Conservation (phyloP, 2,888 invertebrate species). For the Andrena haemorrhoa region DNA sequence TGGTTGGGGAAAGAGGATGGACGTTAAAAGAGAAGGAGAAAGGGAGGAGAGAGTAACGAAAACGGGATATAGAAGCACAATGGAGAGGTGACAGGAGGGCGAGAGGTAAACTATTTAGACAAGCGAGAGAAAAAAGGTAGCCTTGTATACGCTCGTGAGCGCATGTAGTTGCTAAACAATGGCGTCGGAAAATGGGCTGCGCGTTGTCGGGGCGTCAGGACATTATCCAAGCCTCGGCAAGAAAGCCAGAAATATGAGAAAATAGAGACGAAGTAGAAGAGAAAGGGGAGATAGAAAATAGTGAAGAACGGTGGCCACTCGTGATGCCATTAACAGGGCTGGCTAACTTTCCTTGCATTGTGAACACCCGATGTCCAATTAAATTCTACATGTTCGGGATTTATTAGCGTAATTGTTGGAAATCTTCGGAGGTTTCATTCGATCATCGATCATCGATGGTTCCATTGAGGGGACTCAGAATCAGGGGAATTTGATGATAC, state of each 20-base stretch:
- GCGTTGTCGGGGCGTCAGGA: conserved; percentile 49
- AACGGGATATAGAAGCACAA: conserved; percentile 28
- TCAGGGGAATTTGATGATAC: no score
- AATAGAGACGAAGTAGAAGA: background rate
- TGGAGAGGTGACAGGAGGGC: conserved; percentile 7
- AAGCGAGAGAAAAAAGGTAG: conserved; percentile 48
- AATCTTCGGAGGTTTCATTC: no score
- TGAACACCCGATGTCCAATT: no score
- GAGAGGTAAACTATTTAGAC: conserved; percentile 6
- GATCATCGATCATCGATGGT: no score
- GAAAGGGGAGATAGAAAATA: conserved; percentile 31
- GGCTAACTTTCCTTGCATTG: background rate
- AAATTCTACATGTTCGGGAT: no score
- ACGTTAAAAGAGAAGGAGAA: background rate
- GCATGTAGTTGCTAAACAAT: conserved; percentile 65
- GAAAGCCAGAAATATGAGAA: background rate
- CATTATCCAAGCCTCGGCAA: background rate
- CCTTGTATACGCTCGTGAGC: conserved; percentile 39
- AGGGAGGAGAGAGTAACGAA: conserved; percentile 20
- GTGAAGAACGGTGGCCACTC: conserved; percentile 30
- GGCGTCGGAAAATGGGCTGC: conserved; percentile 62
- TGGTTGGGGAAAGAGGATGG: background rate
- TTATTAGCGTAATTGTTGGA: no score
- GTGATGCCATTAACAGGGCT: background rate
- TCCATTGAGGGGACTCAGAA: no score